phyloP scores from a whole-genome alignment of 2,888 invertebrate genomes.

The Embidobia sp. region DNA sequence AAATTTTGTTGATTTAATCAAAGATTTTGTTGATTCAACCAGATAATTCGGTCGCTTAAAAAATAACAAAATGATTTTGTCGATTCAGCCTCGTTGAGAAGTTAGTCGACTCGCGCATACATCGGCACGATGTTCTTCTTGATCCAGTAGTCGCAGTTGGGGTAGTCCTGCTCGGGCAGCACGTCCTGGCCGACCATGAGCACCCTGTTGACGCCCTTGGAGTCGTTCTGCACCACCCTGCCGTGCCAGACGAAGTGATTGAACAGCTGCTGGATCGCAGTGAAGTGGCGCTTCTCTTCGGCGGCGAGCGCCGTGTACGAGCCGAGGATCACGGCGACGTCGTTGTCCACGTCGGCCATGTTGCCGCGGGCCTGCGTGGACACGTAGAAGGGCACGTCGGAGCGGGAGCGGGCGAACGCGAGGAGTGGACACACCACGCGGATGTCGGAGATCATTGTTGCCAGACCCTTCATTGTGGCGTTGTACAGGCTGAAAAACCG shows the following conservation, averaged over 20 bases:
- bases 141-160: conserved; percentile 90
- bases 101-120: conserved; percentile 89
- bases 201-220: conserved; percentile 82
- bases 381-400: conserved; percentile 88
- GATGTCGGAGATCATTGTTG: conserved; percentile 89
- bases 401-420: conserved; percentile 85
- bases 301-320: conserved; percentile 88
- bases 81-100: too few species aligned
- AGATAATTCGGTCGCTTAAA: conserved; percentile 27
- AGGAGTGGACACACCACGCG: conserved; percentile 90
- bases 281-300: conserved; percentile 88
- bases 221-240: conserved; percentile 85
- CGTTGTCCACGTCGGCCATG: conserved; percentile 85
- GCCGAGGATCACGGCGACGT: conserved; percentile 90
- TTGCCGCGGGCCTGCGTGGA: conserved; percentile 85
- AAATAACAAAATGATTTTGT: too few species aligned
- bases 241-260: conserved; percentile 91
- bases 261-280: conserved; percentile 91
- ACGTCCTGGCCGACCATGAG: conserved; percentile 88
- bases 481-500: conserved; percentile 85
- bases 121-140: conserved; percentile 88
- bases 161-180: conserved; percentile 85
- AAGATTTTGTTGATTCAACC: too few species aligned
- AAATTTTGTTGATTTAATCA: too few species aligned
- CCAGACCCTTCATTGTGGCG: conserved; percentile 85